phyloP scores from a whole-genome alignment of 2,888 invertebrate species.

The Eueremaeus valkanovi region DNA sequence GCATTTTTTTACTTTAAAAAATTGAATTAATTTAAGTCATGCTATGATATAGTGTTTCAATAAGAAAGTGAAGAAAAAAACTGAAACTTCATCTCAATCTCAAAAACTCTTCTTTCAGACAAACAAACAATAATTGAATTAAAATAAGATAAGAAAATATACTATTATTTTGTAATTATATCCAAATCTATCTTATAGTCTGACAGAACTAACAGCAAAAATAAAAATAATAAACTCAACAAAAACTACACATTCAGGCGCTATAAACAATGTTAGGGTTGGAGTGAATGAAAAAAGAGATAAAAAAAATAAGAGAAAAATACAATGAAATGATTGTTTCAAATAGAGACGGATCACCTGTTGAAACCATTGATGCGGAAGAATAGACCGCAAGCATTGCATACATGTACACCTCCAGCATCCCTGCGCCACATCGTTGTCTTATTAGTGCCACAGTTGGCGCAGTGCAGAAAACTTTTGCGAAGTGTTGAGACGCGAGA shows the following conservation, averaged over 20 bases:
- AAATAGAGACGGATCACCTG: constrained; percentile 21
- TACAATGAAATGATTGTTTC: background rate
- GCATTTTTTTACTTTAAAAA: too few species aligned
- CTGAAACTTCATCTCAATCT: too few species aligned
- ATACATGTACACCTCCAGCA: constrained; percentile 35
- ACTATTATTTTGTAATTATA: constrained; percentile 1
- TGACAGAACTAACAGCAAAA: background rate
- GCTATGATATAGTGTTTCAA: constrained; percentile 4
- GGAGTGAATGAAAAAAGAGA: background rate
- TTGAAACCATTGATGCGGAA: constrained; percentile 39
- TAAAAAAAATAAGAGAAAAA: background rate
- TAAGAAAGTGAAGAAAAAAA: too few species aligned
- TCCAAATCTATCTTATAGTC: background rate
- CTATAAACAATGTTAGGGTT: background rate
- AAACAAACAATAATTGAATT: background rate
- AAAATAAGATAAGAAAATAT: background rate
- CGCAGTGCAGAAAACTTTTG: constrained; percentile 34
- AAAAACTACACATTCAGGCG: background rate
- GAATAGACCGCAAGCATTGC: constrained; percentile 37
- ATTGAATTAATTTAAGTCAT: too few species aligned
- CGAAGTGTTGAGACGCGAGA: constrained; percentile 13
- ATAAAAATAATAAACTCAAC: background rate
- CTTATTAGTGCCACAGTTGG: constrained; percentile 38
- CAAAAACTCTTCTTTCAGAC: too few species aligned
- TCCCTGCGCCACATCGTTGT: constrained; percentile 39